Conservation (phyloP, 2,113 vertebrate species). For the Tragelaphus strepsiceros region DNA sequence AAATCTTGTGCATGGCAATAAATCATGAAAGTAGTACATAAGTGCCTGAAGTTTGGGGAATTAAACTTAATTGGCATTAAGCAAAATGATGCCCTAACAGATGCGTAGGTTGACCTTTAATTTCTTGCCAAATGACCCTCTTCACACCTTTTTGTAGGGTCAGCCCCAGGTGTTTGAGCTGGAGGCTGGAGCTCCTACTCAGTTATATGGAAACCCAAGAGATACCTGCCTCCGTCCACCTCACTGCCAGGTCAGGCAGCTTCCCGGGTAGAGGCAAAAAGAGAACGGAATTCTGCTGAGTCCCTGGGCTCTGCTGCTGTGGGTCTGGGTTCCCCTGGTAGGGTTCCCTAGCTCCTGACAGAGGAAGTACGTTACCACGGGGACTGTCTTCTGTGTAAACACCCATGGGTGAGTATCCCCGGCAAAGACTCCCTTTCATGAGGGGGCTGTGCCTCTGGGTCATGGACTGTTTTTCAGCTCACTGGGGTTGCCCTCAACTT, state of each 20-base stretch:
- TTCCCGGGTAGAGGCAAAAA: not conserved
- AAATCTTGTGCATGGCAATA: not conserved
- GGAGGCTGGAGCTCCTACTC: not conserved
- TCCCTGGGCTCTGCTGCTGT: too few species aligned
- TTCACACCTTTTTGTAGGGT: not conserved
- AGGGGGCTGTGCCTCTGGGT: not conserved
- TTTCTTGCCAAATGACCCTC: not conserved
- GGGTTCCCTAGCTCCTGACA: not conserved
- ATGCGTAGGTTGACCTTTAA: not conserved
- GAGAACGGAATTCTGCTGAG: not conserved
- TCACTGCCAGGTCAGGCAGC: too few species aligned
- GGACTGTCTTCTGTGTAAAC: not conserved
- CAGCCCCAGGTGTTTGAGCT: not conserved
- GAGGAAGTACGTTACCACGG: not conserved
- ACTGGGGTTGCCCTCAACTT: not conserved
- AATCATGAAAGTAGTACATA: not conserved
- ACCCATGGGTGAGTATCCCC: not conserved
- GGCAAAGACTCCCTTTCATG: not conserved
- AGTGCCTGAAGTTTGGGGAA: not conserved
- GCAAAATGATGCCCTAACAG: not conserved
- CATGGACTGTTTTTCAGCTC: not conserved
- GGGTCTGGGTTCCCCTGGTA: not conserved
- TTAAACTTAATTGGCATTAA: not conserved
- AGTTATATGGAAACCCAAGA: not conserved
- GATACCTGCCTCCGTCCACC: too few species aligned